A percentile compares a stretch with the other conserved stretches of the same genome.
phyloP scores from a whole-genome alignment of 2,113 vertebrate genomes.

The Sorex fumeus region DNA sequence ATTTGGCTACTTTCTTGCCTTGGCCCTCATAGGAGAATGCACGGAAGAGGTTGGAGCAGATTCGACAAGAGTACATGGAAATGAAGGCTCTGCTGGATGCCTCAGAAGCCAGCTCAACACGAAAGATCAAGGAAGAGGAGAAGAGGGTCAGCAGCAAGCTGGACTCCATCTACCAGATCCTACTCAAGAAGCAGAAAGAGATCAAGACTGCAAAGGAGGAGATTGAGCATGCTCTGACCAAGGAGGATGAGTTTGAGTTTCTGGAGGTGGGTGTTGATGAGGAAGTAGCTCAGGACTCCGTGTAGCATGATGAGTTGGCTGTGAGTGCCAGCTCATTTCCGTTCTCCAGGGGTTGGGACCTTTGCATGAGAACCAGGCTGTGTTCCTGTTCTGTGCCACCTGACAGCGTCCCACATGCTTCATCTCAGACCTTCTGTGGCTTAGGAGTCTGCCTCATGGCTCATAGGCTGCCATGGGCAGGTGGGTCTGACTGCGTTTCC shows the following conservation, averaged over 20 bases:
- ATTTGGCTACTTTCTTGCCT: neutral
- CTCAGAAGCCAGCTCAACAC: constrained; percentile 87
- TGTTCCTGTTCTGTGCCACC: neutral
- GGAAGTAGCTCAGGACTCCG: fast-evolving
- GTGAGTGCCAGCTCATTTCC: neutral
- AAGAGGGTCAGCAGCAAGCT: constrained; percentile 89
- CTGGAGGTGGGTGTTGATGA: constrained; percentile 91
- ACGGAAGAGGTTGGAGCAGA: constrained; percentile 83
- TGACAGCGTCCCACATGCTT: neutral
- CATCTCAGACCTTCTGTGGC: neutral
- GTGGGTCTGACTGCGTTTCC: neutral
- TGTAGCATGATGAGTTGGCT: fast-evolving
- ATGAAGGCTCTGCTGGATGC: constrained; percentile 90
- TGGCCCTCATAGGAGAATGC: constrained; percentile 87
- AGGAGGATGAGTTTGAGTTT: constrained; percentile 90
- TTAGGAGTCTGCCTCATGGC: neutral
- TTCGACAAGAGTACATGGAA: constrained; percentile 90
- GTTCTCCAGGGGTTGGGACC: too few relatives aligned
- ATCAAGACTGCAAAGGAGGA: constrained; percentile 88
- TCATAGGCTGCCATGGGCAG: neutral
- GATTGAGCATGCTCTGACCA: constrained; percentile 88
- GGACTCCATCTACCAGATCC: constrained; percentile 84
- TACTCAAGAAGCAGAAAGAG: constrained; percentile 89
- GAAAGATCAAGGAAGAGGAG: constrained; percentile 90
- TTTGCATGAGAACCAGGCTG: neutral